phyloP scores from a whole-genome alignment of 1,140 invertebrate genomes.

The Drosophila burlai region DNA sequence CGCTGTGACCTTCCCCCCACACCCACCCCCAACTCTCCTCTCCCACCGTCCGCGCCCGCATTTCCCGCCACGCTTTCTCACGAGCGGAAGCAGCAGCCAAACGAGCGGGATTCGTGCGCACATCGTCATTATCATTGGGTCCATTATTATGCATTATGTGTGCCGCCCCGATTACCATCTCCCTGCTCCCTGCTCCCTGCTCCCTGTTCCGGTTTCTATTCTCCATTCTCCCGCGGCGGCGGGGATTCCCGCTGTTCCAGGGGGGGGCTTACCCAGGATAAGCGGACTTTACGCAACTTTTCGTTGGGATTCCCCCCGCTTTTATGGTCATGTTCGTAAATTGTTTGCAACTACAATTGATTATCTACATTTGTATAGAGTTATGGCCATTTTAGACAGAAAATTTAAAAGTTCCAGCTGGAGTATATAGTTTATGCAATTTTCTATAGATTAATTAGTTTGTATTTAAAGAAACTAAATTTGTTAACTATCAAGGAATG shows the following conservation, averaged over 20 bases:
- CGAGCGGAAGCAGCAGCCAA: constrained; percentile 27
- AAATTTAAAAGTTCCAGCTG: neutral
- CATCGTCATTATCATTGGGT: constrained; percentile 44
- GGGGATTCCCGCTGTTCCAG: constrained; percentile 11
- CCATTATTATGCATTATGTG: constrained; percentile 52
- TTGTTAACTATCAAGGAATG: neutral
- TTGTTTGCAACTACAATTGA: constrained; percentile 22
- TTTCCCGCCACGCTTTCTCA: constrained; percentile 8
- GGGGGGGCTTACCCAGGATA: constrained; percentile 14
- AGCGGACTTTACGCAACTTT: constrained; percentile 27
- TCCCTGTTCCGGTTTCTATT: neutral
- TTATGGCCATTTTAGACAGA: neutral
- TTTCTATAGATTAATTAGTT: neutral
- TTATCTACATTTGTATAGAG: constrained; percentile 13
- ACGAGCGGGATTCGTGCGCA: constrained; percentile 41
- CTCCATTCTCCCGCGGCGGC: neutral
- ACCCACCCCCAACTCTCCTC: neutral
- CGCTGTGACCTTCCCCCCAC: constrained; percentile 16
- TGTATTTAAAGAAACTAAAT: neutral
- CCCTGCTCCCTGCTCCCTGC: neutral
- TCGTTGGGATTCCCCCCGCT: neutral
- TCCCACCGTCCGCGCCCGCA: constrained; percentile 4
- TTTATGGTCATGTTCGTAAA: constrained; percentile 14
- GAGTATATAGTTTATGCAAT: neutral
- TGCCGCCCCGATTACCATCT: constrained; percentile 36